Evolutionary conservation across 2,888 invertebrate species (phyloP), one percentile per base, ranked within the genome.

Genomic region (Pecten maximus): DNA sequence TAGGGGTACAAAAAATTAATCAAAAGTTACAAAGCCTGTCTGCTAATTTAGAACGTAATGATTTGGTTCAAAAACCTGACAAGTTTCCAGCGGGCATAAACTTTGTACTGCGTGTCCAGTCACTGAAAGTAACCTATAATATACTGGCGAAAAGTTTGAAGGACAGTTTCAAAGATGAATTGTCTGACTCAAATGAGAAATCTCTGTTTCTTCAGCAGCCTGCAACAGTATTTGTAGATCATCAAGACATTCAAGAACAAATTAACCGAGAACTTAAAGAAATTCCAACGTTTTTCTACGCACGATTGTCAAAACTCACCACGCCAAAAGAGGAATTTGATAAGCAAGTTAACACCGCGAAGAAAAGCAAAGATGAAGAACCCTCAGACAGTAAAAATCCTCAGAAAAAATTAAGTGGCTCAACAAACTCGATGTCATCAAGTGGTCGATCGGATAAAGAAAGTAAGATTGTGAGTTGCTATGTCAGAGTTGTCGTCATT

Each of bases 401-500:
- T 35, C 91, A 91, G 86, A 91, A 60, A 44, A 90, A 54, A 40
- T 35, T 39, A 44, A 89, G 91, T 23, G 88, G 88, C 91, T 60
- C 50, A 44, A 40, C 35, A 19, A 90, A 88, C 86, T 89, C 89
- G 19, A 50, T 86, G 39, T 90, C 88, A 2, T 23, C 50, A 12
- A 87, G 50, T 40, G 88, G 19, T 40, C 28, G 28, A 19, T 8
- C 86, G 60, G 89, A 88, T 89, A 87, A 89, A 39, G 92, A 89
- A 40, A 40, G 28, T 40, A 40, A 48, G 35, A n/a, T 28, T 4
- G 10, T 93, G 12, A 90, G 91, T 40, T 94, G 94, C 89, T 91
- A 95, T 90, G 95, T 96, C 0, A 91, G 95, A 44, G 96, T 96
- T 12, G 93, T 95, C n/a, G 93, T 94, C 23, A 92, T 95, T 28